Conservation (phyloP, 2,113 vertebrate species). For the Hirundichthys speculiger region DNA sequence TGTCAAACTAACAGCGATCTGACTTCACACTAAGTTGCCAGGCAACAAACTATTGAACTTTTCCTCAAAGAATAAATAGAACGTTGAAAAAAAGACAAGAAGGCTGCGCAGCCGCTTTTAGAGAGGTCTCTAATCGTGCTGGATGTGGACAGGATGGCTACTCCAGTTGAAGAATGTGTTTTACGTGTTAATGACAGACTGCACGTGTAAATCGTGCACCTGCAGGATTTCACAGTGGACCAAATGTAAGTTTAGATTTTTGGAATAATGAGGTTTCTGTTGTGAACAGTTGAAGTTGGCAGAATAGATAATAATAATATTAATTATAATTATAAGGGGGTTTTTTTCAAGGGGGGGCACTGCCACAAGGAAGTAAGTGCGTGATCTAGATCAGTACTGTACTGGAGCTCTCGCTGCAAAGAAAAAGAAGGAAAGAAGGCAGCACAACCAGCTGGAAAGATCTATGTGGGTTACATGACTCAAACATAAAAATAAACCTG, state of each 20-base stretch:
- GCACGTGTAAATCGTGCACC: background rate
- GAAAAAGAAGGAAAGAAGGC: slow-evolving; percentile 21
- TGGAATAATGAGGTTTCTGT: background rate
- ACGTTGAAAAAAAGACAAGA: no score
- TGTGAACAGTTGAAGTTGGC: background rate
- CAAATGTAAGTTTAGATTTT: slow-evolving; percentile 11
- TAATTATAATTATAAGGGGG: no score
- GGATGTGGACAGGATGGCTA: background rate
- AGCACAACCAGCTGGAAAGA: slow-evolving; percentile 32
- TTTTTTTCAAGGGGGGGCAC: slow-evolving; percentile 1
- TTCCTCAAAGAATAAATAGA: slow-evolving; percentile 1
- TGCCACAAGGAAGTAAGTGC: slow-evolving; percentile 29
- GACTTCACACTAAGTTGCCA: slow-evolving; percentile 7
- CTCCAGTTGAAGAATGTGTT: background rate
- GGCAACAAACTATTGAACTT: slow-evolving; percentile 19
- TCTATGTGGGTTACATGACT: slow-evolving; percentile 55
- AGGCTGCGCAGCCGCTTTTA: no score
- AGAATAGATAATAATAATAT: background rate
- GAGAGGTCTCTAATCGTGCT: background rate
- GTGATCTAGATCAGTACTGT: no score
- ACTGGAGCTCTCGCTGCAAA: slow-evolving; percentile 47
- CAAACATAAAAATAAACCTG: slow-evolving; percentile 59
- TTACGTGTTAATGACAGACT: background rate
- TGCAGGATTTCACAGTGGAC: slow-evolving; percentile 12
- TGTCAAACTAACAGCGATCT: background rate